Evolutionary conservation across 2,797 vertebrate species (phyloP).

Genomic region (Manis javanica): DNA sequence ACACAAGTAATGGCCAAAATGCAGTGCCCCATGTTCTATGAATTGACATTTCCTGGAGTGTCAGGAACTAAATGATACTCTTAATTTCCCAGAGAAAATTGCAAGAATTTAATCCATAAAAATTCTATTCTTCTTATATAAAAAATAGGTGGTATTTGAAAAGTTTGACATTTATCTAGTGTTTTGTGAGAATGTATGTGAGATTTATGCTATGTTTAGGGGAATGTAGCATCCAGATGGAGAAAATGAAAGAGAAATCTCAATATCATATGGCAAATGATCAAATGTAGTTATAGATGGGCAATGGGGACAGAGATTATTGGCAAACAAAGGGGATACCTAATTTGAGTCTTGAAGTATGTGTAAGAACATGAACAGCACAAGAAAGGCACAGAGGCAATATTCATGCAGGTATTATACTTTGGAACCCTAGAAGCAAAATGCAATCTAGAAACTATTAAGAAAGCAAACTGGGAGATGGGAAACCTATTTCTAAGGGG

Average conservation of each 20-base stretch:
- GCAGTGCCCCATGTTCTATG: not conserved
- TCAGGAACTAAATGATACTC: not conserved
- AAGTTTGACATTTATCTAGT: not conserved
- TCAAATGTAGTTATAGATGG: not conserved
- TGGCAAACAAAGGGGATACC: not conserved
- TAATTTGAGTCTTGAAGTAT: not conserved
- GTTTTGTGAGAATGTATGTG: not conserved
- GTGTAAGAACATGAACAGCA: not conserved
- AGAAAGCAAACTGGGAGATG: not conserved
- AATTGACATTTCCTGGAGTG: not conserved
- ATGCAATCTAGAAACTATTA: not conserved
- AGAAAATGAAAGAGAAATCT: not conserved
- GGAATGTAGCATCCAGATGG: not conserved
- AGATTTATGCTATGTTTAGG: not conserved
- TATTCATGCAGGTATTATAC: not conserved
- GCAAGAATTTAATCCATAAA: not conserved
- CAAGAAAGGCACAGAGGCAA: not conserved
- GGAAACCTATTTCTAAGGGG: not conserved
- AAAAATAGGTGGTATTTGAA: not conserved
- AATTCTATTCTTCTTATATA: not conserved
- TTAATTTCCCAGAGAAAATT: not conserved
- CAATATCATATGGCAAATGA: not conserved
- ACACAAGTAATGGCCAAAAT: not conserved
- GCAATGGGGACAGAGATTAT: not conserved
- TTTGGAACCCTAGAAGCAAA: not conserved